Base-by-base conservation (phyloP, 2,113 vertebrate genomes). In the Oreocharis arfaki region DNA sequence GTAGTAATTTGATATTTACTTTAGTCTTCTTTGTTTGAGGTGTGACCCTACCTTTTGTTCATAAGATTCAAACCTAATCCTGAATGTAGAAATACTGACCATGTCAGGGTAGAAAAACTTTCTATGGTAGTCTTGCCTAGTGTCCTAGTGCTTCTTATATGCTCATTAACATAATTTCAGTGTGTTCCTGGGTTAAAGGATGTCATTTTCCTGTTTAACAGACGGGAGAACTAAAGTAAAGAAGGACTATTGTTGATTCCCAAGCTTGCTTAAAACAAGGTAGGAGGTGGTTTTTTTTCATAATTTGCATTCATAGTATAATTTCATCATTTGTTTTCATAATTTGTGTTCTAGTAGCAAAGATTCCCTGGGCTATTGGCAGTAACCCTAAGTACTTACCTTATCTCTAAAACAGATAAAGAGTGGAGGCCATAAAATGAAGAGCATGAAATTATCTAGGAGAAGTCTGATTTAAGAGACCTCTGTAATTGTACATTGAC, bases 21-120 rank as follows among this genome's bases (percentile, higher is more conserved):
- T 56, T 28, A 19, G 2, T 68, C 79, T 64, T 44, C 19, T 68
- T 78, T 53, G 22, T 47, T 73, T 86, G 49, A 79, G 39, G 17
- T 0, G 0, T 37, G 5, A 18, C 16, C 4, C 8, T 84, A 30
- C 27, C 8, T 91, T 87, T 55, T 57, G 27, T 23, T 64, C 50
- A 22, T 22, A 57, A 78, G 20, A 67, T 65, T 78, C 11, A 63
- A 57, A 60, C 16, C 18, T 73, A 65, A 65, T 37, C 13, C 11
- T 46, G 23, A 81, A 67, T 23, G 28, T 39, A 59, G n/a, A 74
- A 83, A 49, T 77, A 64, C 8, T 57, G 41, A n/a, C 26, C 9
- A 19, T 61, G 22, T 55, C 27, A 20, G 26, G 16, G 10, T 32
- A 49, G 24, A 80, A 80, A 70, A 47, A 32, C 15, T 76, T 89